phyloP scores from a whole-genome alignment of 2,888 invertebrate species.

The Volucella zonaria region DNA sequence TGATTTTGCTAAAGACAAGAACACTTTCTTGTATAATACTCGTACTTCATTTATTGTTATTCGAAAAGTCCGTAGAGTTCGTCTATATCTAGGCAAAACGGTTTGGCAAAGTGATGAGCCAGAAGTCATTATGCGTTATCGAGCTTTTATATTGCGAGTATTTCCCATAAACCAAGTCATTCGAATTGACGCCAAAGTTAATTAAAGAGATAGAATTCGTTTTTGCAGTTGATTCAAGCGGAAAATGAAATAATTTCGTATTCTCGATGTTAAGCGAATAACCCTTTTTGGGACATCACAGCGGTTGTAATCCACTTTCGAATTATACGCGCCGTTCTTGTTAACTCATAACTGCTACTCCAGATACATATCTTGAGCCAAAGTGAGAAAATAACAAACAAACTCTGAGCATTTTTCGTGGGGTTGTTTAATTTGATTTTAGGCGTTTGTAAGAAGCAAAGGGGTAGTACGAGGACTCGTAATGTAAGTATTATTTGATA shows the following conservation, averaged over 20 bases:
- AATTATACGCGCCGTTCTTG: slow-evolving; percentile 63
- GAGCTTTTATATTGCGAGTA: slow-evolving; percentile 16
- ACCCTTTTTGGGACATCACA: slow-evolving; percentile 47
- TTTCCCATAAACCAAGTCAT: slow-evolving; percentile 46
- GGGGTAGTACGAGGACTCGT: slow-evolving; percentile 50
- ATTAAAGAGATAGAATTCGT: slow-evolving; percentile 74
- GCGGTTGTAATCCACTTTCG: slow-evolving; percentile 68
- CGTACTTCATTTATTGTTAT: too few species aligned
- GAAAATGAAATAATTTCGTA: slow-evolving; percentile 75
- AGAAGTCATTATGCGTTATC: slow-evolving; percentile 19
- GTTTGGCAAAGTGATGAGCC: slow-evolving; percentile 12
- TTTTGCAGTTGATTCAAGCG: slow-evolving; percentile 75
- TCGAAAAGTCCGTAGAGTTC: too few species aligned
- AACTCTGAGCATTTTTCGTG: slow-evolving; percentile 60
- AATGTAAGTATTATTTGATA: slow-evolving; percentile 62
- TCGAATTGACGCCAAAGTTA: slow-evolving; percentile 75
- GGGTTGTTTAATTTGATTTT: slow-evolving; percentile 73
- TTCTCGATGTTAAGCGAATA: slow-evolving; percentile 66
- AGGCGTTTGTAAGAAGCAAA: slow-evolving; percentile 62
- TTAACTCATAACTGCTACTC: slow-evolving; percentile 64
- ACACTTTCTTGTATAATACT: too few species aligned
- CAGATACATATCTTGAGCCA: slow-evolving; percentile 64
- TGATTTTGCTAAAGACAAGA: too few species aligned
- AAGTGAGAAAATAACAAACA: slow-evolving; percentile 66
- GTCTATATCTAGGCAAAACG: too few species aligned